Base-by-base conservation (phyloP, 2,113 vertebrate genomes). In the Labeo rohita region DNA sequence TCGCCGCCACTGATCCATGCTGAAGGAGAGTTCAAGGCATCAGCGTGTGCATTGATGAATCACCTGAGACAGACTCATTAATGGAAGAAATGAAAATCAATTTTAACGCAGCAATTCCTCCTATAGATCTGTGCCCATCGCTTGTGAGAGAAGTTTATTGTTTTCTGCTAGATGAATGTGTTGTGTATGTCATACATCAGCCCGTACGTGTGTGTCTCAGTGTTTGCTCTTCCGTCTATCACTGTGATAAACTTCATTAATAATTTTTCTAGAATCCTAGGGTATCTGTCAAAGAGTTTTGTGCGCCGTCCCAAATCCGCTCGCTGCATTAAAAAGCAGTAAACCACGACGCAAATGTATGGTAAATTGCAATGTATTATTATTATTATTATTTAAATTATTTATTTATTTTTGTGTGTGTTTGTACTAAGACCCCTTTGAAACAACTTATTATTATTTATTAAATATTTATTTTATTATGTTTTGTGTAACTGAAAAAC, bases 1-100 rank as follows among this genome's bases (percentile, higher is more conserved):
- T 70, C 43, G 63, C 16, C 78, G 15, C 63, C 86, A 52, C 61
- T 61, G 88, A 87, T 88, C 86, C 21, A 80, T 86, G 75, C 89
- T 73, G 86, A 89, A 87, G 90, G 90, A 85, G 91, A 91, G 93
- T 92, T 92, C 87, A 90, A 90, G 86, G 88, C 89, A 73, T 78
- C 81, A 84, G 84, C 87, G 83, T 73, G 75, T 84, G 82, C 90
- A 80, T 80, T 89, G 91, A 92, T 92, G 93, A 93, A 93, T 94
- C 91, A 90, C 84, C 83, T 86, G 87, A 91, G 93, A 91, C 92
- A 91, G 91, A 85, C 89, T 92, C 90, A 91, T 94, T 93, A 94
- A 89, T 87, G 65, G 70, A 61, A 86, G 89, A 83, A 90, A 90
- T 90, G 90, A 86, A 89, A 94, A 93, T 94, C 91, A 80, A 92